A percentile compares a stretch with the other conserved stretches of the same genome.
phyloP scores from a whole-genome alignment of 2,113 vertebrate species.

The Oncorhynchus kisutch region DNA sequence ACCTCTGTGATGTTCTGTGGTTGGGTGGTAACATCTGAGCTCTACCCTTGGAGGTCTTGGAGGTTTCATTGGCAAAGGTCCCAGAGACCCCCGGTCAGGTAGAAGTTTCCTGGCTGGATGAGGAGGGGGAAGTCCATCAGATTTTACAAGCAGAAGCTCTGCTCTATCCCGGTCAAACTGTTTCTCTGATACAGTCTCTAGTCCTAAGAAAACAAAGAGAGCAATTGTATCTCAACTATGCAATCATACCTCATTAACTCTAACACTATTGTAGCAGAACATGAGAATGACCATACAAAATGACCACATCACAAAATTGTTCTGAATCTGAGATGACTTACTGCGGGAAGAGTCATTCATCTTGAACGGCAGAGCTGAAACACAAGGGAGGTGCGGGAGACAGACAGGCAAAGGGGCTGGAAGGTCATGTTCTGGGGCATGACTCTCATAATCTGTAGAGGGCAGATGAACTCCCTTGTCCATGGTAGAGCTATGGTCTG shows the following conservation, averaged over 20 bases:
- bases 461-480: constrained; percentile 18
- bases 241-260: too few species aligned
- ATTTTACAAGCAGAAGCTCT: constrained; percentile 5
- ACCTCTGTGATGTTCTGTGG: constrained; percentile 14
- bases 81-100: constrained; percentile 69
- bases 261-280: not conserved
- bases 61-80: constrained; percentile 78
- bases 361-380: constrained; percentile 66
- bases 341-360: constrained; percentile 23
- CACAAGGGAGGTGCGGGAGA: constrained; percentile 54
- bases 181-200: constrained; percentile 36
- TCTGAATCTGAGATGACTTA: constrained; percentile 24
- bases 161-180: constrained; percentile 13
- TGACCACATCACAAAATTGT: too few species aligned
- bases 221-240: not conserved
- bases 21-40: constrained; percentile 52
- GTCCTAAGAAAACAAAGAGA: not conserved
- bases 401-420: constrained; percentile 7
- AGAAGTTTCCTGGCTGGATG: constrained; percentile 68
- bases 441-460: constrained; percentile 17
- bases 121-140: constrained; percentile 11
- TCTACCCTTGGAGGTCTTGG: constrained; percentile 75
- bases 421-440: not conserved
- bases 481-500: constrained; percentile 4
- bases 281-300: not conserved